Evolutionary conservation across 2,113 vertebrate species (phyloP), one percentile per base, ranked within the genome.

Genomic region (Stigmatopora nigra): DNA sequence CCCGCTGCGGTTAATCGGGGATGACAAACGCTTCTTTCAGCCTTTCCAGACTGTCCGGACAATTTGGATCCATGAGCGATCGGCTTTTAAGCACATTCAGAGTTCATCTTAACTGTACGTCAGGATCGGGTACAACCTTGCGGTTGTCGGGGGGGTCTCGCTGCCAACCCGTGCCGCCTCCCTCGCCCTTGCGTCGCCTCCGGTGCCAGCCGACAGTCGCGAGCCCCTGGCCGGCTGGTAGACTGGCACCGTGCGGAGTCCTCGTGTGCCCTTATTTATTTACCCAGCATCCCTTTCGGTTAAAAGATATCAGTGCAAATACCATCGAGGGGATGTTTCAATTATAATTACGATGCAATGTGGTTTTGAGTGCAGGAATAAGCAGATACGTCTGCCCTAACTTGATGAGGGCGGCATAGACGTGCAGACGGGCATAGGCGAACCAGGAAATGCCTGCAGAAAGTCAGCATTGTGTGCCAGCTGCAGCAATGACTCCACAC

Each of bases 381-480:
- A 41, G 11, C 60, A 66, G 67, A 41, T 38, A 1, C 7, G 16
- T 59, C 3, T 36, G 51, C 70, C 46, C 67, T 58, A 58, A 68
- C 41, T 47, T 74, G 59, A 67, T 41, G 19, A 53, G 57, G 65
- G 67, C 6, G 66, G 71, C 68, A 63, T 52, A 63, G 66, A 44
- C 72, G 68, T 77, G 72, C 65, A 70, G 59, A 59, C 79, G 65
- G 70, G 55, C 68, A 71, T 68, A 78, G 51, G 52, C 63, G 68
- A 83, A 84, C 70, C 80, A 87, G 84, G 84, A 84, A 86, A 85
- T 86, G 74, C 72, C 69, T 70, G 66, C 51, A 74, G 66, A 83
- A 68, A 61, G 70, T 72, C 59, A 66, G 72, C 63, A 67, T 66
- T 76, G 61, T 69, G 67, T 45, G 41, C 17, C 73, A 82, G 65